phyloP scores from a whole-genome alignment of 1,140 invertebrate genomes.

The Drosophila virilis region DNA sequence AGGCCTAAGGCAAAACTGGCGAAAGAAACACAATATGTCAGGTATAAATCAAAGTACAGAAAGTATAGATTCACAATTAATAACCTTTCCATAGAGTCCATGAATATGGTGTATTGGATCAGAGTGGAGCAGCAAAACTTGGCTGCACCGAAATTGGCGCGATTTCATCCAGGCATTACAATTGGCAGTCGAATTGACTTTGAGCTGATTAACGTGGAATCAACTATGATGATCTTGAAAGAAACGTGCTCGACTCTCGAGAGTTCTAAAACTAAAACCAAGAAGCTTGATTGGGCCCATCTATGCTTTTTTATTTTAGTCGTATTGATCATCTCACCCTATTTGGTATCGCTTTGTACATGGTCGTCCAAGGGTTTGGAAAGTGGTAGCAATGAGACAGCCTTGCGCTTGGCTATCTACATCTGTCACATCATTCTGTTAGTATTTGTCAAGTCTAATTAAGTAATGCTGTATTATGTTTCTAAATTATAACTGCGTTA shows the following conservation, averaged over 20 bases:
- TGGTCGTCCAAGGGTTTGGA: not conserved
- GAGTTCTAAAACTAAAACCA: not conserved
- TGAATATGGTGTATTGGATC: not conserved
- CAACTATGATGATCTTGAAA: not conserved
- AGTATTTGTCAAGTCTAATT: not conserved
- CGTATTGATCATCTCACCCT: not conserved
- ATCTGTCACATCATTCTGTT: not conserved
- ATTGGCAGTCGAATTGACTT: not conserved
- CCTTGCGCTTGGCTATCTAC: not conserved
- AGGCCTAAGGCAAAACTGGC: not conserved
- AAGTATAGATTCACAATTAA: not conserved
- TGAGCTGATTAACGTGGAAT: not conserved
- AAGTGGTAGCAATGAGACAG: not conserved
- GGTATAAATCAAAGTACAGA: not conserved
- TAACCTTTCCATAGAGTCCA: not conserved
- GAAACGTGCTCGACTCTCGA: not conserved
- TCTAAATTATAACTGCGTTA: not conserved
- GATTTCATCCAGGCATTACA: too few relatives aligned
- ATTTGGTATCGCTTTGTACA: not conserved
- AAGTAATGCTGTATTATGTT: too few relatives aligned
- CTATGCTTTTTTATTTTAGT: not conserved
- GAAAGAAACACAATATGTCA: not conserved
- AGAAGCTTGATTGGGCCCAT: not conserved
- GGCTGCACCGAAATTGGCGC: not conserved
- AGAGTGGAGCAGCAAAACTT: not conserved